Percentiles rank a stretch among this genome's conserved stretches.
phyloP scores from a whole-genome alignment of 2,797 vertebrate species.

The Anguilla anguilla region DNA sequence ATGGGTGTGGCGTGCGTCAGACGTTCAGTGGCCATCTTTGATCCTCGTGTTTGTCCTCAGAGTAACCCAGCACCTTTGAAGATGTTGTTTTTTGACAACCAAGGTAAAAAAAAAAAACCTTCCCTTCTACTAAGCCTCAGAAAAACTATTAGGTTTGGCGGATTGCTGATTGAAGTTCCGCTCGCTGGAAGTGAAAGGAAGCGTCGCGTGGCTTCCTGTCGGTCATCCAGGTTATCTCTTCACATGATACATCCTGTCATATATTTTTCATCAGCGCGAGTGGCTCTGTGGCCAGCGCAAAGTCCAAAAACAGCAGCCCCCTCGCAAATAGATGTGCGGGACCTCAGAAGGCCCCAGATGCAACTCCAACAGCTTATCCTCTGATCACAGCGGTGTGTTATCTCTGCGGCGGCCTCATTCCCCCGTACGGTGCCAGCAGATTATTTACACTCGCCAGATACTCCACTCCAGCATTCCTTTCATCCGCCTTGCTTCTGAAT shows the following conservation, averaged over 20 bases:
- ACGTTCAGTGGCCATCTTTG: background rate
- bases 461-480: background rate
- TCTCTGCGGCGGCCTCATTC: background rate
- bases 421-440: background rate
- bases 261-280: background rate
- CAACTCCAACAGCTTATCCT: background rate
- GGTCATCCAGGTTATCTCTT: background rate
- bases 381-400: background rate
- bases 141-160: background rate
- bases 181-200: background rate
- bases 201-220: background rate
- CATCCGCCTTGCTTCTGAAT: background rate
- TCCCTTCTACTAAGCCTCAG: background rate
- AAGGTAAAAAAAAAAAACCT: background rate
- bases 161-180: constrained; percentile 10
- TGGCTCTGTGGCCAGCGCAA: background rate
- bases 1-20: background rate
- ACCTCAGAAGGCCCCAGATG: background rate
- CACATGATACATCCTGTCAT: background rate
- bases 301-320: background rate
- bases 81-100: background rate
- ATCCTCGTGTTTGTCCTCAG: background rate
- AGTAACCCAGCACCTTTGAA: background rate
- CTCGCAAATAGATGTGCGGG: background rate
- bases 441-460: background rate